These are phyloP conservation scores for Psilopogon haemacephalus DNA, from an alignment of 2,113 vertebrate genomes.

Conservation along the genomic window DNA sequence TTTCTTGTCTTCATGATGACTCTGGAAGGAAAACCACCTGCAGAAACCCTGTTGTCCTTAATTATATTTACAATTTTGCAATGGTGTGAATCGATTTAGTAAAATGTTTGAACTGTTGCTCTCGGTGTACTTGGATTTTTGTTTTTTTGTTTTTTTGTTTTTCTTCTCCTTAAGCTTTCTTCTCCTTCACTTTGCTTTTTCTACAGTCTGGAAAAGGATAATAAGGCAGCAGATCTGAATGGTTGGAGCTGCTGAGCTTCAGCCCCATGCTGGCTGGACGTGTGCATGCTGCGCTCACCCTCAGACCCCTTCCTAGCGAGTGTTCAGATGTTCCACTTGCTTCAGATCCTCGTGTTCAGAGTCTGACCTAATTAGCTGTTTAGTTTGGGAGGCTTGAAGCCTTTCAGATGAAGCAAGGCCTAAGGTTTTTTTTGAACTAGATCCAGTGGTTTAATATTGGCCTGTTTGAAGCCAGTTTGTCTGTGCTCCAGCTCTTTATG, in stretches of 20 bases:
- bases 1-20: slow-evolving; percentile 84
- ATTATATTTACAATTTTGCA: slow-evolving; percentile 87
- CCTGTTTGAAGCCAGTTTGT: slow-evolving; percentile 16
- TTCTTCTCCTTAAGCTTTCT: background rate
- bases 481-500: slow-evolving; percentile 23
- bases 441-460: background rate
- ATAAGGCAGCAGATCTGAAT: background rate
- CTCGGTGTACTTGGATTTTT: slow-evolving; percentile 45
- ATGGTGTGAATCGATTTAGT: slow-evolving; percentile 89
- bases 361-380: background rate
- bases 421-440: slow-evolving; percentile 13
- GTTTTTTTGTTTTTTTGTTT: no score
- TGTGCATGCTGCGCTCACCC: fast-evolving
- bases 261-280: background rate
- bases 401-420: background rate
- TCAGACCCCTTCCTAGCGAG: background rate
- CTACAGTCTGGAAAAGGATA: background rate
- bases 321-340: background rate
- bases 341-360: background rate
- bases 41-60: slow-evolving; percentile 74
- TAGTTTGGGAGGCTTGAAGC: background rate
- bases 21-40: slow-evolving; percentile 67
- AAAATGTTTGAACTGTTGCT: slow-evolving; percentile 83
- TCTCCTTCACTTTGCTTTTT: background rate
- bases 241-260: background rate